phyloP scores from a whole-genome alignment of 2,113 vertebrate genomes.

The Cichladusa arquata region DNA sequence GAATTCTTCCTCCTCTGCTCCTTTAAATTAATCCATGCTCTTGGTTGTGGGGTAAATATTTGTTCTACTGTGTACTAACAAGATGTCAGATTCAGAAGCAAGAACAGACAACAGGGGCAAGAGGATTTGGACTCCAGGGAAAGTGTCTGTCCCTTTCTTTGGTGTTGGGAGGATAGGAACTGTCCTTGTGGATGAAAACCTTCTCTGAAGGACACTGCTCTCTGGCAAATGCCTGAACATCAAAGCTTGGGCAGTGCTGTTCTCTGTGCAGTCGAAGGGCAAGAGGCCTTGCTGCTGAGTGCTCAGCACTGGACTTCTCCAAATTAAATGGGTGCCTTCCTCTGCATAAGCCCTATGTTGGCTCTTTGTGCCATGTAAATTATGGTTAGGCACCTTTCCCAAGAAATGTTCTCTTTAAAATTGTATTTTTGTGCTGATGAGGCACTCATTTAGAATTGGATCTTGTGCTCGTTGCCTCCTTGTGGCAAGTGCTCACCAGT shows the following conservation, averaged over 20 bases:
- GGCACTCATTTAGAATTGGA: not conserved
- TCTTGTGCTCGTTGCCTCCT: not conserved
- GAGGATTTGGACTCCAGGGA: not conserved
- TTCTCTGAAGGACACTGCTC: not conserved
- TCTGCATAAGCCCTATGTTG: not conserved
- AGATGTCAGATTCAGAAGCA: not conserved
- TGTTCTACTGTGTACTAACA: not conserved
- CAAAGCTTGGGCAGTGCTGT: not conserved
- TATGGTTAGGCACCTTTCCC: constrained; percentile 31
- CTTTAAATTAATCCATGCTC: not conserved
- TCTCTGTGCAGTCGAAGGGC: not conserved
- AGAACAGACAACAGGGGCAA: not conserved
- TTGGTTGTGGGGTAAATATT: not conserved
- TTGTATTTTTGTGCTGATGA: constrained; percentile 26
- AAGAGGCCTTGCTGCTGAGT: not conserved
- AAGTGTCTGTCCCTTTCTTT: not conserved
- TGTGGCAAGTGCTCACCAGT: not conserved
- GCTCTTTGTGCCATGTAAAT: not conserved
- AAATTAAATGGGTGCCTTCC: constrained; percentile 12
- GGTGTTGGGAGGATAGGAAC: not conserved
- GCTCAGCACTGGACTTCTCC: not conserved
- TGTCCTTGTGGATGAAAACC: not conserved
- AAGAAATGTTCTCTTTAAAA: constrained; percentile 13
- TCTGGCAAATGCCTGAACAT: not conserved
- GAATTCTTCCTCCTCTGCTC: not conserved